phyloP scores from a whole-genome alignment of 2,888 invertebrate genomes.

The Erebia aethiops region DNA sequence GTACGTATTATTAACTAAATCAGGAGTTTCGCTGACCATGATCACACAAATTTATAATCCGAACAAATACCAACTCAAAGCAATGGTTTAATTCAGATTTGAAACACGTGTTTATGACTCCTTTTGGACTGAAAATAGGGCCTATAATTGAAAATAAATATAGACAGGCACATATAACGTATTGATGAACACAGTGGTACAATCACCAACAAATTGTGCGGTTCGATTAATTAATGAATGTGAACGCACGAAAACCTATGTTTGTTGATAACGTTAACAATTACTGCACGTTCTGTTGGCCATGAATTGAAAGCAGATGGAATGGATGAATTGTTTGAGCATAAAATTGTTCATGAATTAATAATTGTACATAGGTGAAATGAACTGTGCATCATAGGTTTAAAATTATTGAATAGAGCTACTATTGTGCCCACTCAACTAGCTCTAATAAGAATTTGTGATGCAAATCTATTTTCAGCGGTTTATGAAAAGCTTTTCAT shows the following conservation, averaged over 20 bases:
- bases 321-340: conserved; percentile 2
- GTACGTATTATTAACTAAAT: not conserved
- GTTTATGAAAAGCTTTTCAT: too few species aligned
- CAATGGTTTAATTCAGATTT: conserved; percentile 11
- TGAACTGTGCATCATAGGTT: too few species aligned
- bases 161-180: not conserved
- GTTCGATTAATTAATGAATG: conserved; percentile 26
- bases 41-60: conserved; percentile 10
- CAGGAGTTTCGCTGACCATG: not conserved
- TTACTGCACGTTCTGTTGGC: conserved; percentile 7
- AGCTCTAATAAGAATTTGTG: too few species aligned
- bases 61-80: conserved; percentile 13
- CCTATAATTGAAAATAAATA: conserved; percentile 1
- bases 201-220: conserved; percentile 24
- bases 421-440: too few species aligned
- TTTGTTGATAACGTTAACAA: conserved; percentile 18
- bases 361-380: not conserved
- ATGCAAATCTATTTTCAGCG: too few species aligned
- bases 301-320: conserved; percentile 2
- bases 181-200: conserved; percentile 12
- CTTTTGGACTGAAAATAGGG: not conserved
- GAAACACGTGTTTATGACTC: not conserved
- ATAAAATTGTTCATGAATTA: not conserved
- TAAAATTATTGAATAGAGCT: too few species aligned
- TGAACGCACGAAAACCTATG: conserved; percentile 24